A percentile compares a stretch with the other conserved stretches of the same genome.
Conservation (phyloP, 2,113 vertebrate genomes). For the Chionis minor region DNA sequence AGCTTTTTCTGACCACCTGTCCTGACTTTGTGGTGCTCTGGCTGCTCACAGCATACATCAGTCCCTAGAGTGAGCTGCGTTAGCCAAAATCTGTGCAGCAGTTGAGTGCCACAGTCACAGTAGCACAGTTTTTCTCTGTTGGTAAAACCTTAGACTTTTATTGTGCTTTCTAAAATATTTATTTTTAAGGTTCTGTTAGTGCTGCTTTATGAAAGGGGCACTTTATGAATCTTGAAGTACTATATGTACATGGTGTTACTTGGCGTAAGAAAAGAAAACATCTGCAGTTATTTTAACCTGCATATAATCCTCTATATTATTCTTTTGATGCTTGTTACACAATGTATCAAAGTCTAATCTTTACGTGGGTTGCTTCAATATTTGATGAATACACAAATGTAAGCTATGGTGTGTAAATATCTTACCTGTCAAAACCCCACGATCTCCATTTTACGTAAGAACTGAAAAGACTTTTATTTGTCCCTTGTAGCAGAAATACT, state of each 20-base stretch:
- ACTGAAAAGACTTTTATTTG: background rate
- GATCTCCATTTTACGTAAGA: background rate
- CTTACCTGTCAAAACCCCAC: background rate
- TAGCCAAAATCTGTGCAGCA: background rate
- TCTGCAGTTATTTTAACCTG: background rate
- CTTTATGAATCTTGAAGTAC: background rate
- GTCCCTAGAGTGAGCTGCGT: background rate
- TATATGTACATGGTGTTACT: background rate
- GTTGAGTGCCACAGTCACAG: background rate
- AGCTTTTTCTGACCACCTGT: background rate
- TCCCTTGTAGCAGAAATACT: background rate
- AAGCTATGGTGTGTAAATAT: background rate
- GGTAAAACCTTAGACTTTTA: background rate
- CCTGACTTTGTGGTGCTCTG: background rate
- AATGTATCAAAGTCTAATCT: background rate
- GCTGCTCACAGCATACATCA: background rate
- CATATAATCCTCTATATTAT: background rate
- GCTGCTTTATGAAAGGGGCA: background rate
- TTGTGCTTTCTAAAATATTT: background rate
- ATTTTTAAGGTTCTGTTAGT: background rate
- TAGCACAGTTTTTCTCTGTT: background rate
- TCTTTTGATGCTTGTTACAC: background rate
- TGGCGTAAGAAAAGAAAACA: background rate
- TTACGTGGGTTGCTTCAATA: background rate
- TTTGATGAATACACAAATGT: background rate